Base-by-base conservation (phyloP, 2,797 vertebrate species). In the Catharus ustulatus region DNA sequence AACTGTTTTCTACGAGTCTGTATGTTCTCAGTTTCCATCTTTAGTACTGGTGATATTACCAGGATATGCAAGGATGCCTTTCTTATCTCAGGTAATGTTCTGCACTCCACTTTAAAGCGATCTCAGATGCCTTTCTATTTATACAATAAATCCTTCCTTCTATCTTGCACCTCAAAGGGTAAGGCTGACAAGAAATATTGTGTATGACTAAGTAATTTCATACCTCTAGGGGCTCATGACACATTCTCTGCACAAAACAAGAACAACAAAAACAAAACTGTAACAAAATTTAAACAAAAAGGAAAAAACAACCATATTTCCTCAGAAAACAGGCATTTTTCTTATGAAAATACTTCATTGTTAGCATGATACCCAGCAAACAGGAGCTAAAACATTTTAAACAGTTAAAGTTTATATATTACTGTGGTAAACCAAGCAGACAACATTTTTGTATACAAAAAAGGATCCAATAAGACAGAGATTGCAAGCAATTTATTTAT, bases 201-300 rank as follows among this genome's bases (percentile, higher is more conserved):
- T 67, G 68, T 51, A 85, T 79, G 29, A 75, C 75, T 80, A 93
- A 87, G 54, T 67, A 89, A 83, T 89, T 87, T 87, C 48, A 59
- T 87, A 89, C 34, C 15, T 32, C 40, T 66, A 55, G 40, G 43
- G 87, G 32, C 13, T 83, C 45, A 55, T 79, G 51, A 71, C 26
- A 62, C 15, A 43, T 67, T 34, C 45, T 82, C 45, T 76, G n/a
- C 54, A 32, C 5, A 61, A 84, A 76, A 46, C 22, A 43, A 29
- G 42, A 45, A 61, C 40, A 43, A 26, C 46, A 45, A 61, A 36
- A n/a, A 45, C 16, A 49, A 63, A 58, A 38, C 2, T 2, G 0
- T 27, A 36, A 40, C 3, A 83, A 85, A 52, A 26, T 40, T 2
- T 36, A 2, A 32, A 52, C 29, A 45, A 40, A 46, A 71, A 42